Evolutionary conservation across 2,113 vertebrate genomes (phyloP).

Genomic region (Nyctereutes procyonoides): DNA sequence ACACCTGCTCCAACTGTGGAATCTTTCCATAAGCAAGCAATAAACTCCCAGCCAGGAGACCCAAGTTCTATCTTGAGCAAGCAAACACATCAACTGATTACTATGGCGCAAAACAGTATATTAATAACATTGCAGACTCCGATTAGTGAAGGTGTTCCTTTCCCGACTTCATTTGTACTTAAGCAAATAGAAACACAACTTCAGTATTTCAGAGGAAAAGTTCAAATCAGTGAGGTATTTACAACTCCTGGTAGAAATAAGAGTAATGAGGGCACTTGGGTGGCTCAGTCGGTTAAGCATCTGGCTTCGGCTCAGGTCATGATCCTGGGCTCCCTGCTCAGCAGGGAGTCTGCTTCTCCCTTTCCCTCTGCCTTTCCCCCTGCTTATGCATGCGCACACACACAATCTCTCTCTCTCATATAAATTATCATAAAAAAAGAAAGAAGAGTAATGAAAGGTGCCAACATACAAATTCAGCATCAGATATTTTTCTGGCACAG

Average conservation of each 20-base stretch:
- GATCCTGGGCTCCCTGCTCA: no score
- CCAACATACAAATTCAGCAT: not conserved
- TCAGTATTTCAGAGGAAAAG: conserved; percentile 68
- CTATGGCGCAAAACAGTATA: conserved; percentile 66
- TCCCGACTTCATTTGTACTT: conserved; percentile 75
- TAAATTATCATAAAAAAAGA: not conserved
- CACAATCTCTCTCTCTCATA: no score
- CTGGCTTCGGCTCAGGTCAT: no score
- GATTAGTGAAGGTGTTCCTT: conserved; percentile 18
- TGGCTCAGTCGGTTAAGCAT: no score
- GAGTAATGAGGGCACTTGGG: not conserved
- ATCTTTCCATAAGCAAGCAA: conserved; percentile 78
- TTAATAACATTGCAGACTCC: conserved; percentile 54
- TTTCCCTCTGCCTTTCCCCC: no score
- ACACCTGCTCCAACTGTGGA: conserved; percentile 83
- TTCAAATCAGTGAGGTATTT: not conserved
- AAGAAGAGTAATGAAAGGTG: not conserved
- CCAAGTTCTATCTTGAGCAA: conserved; percentile 76
- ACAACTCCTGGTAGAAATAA: not conserved
- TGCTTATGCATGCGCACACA: no score
- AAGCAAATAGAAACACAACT: conserved; percentile 68
- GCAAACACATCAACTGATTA: conserved; percentile 76
- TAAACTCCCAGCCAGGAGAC: conserved; percentile 80
- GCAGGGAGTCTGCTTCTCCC: no score
- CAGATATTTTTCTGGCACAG: not conserved